Conservation (phyloP, 2,888 invertebrate genomes). For the Pycnomerus fuliginosus region DNA sequence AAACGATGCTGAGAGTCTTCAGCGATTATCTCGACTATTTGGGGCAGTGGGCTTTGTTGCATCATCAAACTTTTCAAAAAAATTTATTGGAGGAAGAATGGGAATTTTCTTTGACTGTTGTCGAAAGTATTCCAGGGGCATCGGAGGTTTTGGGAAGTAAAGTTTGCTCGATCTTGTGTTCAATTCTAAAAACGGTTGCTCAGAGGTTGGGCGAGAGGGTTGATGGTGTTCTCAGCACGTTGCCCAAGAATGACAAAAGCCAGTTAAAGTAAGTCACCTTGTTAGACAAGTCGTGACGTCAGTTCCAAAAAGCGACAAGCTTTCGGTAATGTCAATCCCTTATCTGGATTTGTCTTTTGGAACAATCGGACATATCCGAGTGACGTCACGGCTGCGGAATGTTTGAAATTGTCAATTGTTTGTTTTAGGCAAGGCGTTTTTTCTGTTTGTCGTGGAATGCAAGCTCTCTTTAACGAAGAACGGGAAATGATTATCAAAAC, state of each 20-base stretch:
- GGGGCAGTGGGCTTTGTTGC: slow-evolving; percentile 75
- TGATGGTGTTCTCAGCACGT: slow-evolving; percentile 46
- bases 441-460: slow-evolving; percentile 74
- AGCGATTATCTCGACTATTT: slow-evolving; percentile 86
- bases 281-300: no score
- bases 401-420: slow-evolving; percentile 12
- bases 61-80: slow-evolving; percentile 67
- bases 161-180: slow-evolving; percentile 64
- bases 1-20: slow-evolving; percentile 59
- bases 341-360: no score
- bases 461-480: slow-evolving; percentile 74
- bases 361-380: no score
- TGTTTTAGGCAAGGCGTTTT: slow-evolving; percentile 58
- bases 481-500: slow-evolving; percentile 79
- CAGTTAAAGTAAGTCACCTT: slow-evolving; percentile 39
- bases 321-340: no score
- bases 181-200: slow-evolving; percentile 54
- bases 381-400: no score
- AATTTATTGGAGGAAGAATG: slow-evolving; percentile 84
- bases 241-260: slow-evolving; percentile 42
- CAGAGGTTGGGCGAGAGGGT: slow-evolving; percentile 53
- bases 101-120: slow-evolving; percentile 78
- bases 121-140: slow-evolving; percentile 74
- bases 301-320: no score
- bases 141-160: slow-evolving; percentile 71